Base-by-base conservation (phyloP, 2,797 vertebrate species). In the Leuciscus waleckii region DNA sequence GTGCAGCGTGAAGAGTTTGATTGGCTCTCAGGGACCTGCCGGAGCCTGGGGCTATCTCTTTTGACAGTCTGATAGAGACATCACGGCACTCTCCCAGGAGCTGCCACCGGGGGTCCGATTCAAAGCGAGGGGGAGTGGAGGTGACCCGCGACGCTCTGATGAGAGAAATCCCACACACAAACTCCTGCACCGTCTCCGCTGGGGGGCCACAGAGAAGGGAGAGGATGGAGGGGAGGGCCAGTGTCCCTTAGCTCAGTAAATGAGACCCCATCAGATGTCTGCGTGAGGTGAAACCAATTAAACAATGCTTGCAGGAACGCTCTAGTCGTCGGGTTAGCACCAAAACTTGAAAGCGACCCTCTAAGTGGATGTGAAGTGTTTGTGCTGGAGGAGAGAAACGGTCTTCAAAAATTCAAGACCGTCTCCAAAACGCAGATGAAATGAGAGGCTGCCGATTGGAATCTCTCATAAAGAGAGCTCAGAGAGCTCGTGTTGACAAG, bases 21-120 rank as follows among this genome's bases (percentile, higher is more conserved):
- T 96, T 96, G 95, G 95, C 94, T 95, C 93, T 93, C 86, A 92
- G 95, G 95, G 95, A 95, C 94, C 94, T 90, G 90, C 90, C 88
- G 92, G 91, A 94, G 95, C 95, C 95, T 94, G 92, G 89, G 95
- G 95, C 95, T 93, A 94, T 95, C 94, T 95, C 92, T 96, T 95
- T 94, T 95, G 95, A 96, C 95, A 96, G 94, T 92, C 94, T 95
- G 95, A 96, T 96, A 95, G 94, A 96, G 95, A 96, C 95, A 96
- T 96, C 95, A 96, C 92, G 92, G 91, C 91, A 92, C 88, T 95
- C 95, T 96, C 95, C 92, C 93, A 95, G 94, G 95, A 95, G 92
- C 94, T 94, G 94, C 94, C 93, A 95, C 93, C 94, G 94, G 95
- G 94, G 94, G 93, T 95, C 95, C 92, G 86, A 94, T 96, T 96